phyloP scores from a whole-genome alignment of 2,797 vertebrate genomes.

The Sebastes matsubarae region DNA sequence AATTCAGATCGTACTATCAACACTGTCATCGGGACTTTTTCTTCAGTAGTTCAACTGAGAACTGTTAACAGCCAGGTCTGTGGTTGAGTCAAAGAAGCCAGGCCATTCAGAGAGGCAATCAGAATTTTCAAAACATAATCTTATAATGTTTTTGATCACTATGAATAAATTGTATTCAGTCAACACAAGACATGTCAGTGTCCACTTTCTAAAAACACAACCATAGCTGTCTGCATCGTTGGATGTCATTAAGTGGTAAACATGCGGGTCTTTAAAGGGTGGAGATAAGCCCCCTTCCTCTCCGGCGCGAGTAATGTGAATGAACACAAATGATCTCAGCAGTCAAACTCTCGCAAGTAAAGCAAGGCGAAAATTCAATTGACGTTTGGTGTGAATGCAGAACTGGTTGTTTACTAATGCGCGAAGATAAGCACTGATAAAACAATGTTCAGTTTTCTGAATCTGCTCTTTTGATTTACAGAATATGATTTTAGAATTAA shows the following conservation, averaged over 20 bases:
- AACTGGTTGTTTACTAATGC: too few species aligned
- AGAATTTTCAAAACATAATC: not conserved
- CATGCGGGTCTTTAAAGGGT: not conserved
- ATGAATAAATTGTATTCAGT: not conserved
- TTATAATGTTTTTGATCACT: not conserved
- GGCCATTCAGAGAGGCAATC: not conserved
- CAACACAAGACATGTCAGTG: not conserved
- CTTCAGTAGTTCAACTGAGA: not conserved
- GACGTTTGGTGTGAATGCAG: not conserved
- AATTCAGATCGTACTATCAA: not conserved
- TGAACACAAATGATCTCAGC: too few species aligned
- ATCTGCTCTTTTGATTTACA: too few species aligned
- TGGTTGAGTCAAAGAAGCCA: not conserved
- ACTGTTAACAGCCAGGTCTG: not conserved
- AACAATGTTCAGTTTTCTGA: not conserved
- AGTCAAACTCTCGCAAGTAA: too few species aligned
- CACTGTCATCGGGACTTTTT: not conserved
- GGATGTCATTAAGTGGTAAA: not conserved
- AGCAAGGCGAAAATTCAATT: too few species aligned
- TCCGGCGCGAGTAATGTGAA: too few species aligned
- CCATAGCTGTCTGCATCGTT: not conserved
- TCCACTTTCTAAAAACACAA: not conserved
- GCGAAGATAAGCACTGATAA: accelerated
- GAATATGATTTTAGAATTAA: too few species aligned
- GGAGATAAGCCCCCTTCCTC: too few species aligned